Percentiles rank a stretch among this genome's conserved stretches.
phyloP scores from a whole-genome alignment of 2,797 vertebrate genomes.

The Geotrypetes seraphini region DNA sequence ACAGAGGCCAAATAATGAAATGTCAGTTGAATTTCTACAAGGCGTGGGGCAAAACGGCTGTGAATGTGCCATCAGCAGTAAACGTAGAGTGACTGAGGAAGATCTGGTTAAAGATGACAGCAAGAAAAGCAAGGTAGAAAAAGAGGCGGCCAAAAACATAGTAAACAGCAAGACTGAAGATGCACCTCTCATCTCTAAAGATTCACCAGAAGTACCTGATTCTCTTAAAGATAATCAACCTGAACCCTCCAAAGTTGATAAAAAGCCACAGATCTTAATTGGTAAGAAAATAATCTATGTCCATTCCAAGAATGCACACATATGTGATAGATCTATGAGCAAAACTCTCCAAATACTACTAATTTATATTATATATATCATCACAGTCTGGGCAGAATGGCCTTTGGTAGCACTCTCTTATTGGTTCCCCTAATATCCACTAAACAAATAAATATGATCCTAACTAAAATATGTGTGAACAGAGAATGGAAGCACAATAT shows the following conservation, averaged over 20 bases:
- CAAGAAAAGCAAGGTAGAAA: slow-evolving; percentile 59
- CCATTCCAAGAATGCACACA: too few relatives aligned
- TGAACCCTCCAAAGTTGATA: background rate
- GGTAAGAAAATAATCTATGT: slow-evolving; percentile 52
- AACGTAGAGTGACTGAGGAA: slow-evolving; percentile 43
- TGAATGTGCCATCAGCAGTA: slow-evolving; percentile 47
- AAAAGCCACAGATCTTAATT: slow-evolving; percentile 25
- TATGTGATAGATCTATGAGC: too few relatives aligned
- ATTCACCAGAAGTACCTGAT: background rate
- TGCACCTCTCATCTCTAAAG: background rate
- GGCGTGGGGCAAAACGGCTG: slow-evolving; percentile 15
- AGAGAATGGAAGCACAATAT: too few relatives aligned
- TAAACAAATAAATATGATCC: too few relatives aligned
- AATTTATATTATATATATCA: too few relatives aligned
- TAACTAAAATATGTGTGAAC: too few relatives aligned
- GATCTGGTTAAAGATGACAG: slow-evolving; percentile 47
- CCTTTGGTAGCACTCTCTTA: too few relatives aligned
- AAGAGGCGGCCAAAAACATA: slow-evolving; percentile 3
- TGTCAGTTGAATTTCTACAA: background rate
- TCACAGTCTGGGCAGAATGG: too few relatives aligned
- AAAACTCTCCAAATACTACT: too few relatives aligned
- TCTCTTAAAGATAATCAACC: slow-evolving; percentile 2
- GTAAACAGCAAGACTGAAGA: slow-evolving; percentile 7
- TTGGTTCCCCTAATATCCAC: too few relatives aligned
- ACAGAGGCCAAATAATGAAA: slow-evolving; percentile 10